Percentiles rank a stretch among this genome's conserved stretches.
These are phyloP conservation scores for Galaxea fascicularis DNA, from an alignment of 92 coral and sea anemone species.

Conservation along the genomic window DNA sequence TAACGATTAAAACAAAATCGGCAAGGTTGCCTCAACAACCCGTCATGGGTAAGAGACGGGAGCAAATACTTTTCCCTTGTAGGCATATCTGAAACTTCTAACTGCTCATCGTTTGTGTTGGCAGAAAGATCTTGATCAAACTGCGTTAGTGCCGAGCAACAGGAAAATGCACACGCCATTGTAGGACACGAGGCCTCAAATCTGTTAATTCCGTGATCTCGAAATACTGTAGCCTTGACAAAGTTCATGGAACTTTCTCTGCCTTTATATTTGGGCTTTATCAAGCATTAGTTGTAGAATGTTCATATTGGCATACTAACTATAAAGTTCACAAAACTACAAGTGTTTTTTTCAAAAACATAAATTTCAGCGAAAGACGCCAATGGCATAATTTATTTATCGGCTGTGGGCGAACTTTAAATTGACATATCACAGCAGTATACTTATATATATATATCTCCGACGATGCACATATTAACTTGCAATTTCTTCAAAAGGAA, in stretches of 20 bases:
- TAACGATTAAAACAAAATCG: conserved; percentile 1
- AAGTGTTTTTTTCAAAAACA: neutral
- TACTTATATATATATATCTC: neutral
- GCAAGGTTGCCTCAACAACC: conserved; percentile 47
- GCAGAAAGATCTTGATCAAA: no score
- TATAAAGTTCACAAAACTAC: neutral
- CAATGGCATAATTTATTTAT: conserved; percentile 29
- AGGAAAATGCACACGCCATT: neutral
- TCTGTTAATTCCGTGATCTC: neutral
- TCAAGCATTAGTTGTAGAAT: neutral
- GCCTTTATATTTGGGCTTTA: neutral
- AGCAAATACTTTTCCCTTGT: neutral
- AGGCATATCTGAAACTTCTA: no score
- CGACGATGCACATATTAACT: conserved; percentile 13
- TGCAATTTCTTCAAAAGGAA: conserved; percentile 4
- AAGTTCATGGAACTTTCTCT: neutral
- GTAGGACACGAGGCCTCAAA: neutral
- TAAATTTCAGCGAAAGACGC: conserved; percentile 16
- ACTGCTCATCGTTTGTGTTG: no score
- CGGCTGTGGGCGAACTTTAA: conserved; percentile 4
- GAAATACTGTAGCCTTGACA: neutral
- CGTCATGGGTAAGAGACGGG: neutral
- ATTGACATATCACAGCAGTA: conserved; percentile 6
- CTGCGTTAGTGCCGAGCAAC: neutral
- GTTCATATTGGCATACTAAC: conserved; percentile 11